phyloP scores from a whole-genome alignment of 92 coral and sea anemone genomes.

The Pocillopora meandrina region DNA sequence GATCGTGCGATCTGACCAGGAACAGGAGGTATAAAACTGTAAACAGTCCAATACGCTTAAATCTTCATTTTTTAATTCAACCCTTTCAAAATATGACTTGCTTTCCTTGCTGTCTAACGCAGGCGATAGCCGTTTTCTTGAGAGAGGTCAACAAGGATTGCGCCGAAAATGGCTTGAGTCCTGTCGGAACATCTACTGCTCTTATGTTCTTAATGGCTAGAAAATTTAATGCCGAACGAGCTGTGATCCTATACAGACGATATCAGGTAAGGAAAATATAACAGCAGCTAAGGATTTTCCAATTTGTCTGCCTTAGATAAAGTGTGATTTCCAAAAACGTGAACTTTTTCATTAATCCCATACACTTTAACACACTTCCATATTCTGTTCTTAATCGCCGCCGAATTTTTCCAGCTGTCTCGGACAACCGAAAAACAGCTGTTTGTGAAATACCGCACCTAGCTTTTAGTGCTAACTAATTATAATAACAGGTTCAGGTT shows the following conservation, averaged over 20 bases:
- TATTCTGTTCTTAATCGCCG: too few relatives aligned
- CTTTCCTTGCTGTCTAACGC: constrained; percentile 31
- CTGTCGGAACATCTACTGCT: constrained; percentile 90
- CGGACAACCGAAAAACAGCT: not conserved
- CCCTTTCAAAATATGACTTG: constrained; percentile 6
- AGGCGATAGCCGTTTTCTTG: constrained; percentile 86
- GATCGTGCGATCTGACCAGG: constrained; percentile 45
- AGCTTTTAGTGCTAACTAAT: not conserved
- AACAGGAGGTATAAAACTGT: constrained; percentile 54
- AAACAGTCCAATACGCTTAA: constrained; percentile 38
- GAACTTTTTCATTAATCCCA: not conserved
- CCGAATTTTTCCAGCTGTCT: not conserved
- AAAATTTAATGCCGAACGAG: constrained; percentile 87
- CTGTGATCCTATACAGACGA: constrained; percentile 69
- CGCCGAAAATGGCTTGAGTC: constrained; percentile 67
- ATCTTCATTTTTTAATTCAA: constrained; percentile 15
- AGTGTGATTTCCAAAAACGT: not conserved
- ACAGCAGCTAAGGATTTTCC: not conserved
- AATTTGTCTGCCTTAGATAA: not conserved
- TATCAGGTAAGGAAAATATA: constrained; percentile 67
- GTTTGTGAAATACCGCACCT: not conserved
- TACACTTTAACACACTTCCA: not conserved
- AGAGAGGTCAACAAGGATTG: constrained; percentile 80
- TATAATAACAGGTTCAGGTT: not conserved
- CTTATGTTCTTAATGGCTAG: constrained; percentile 89